Evolutionary conservation across 2,888 invertebrate genomes (phyloP).

Genomic region (Drepana falcataria): DNA sequence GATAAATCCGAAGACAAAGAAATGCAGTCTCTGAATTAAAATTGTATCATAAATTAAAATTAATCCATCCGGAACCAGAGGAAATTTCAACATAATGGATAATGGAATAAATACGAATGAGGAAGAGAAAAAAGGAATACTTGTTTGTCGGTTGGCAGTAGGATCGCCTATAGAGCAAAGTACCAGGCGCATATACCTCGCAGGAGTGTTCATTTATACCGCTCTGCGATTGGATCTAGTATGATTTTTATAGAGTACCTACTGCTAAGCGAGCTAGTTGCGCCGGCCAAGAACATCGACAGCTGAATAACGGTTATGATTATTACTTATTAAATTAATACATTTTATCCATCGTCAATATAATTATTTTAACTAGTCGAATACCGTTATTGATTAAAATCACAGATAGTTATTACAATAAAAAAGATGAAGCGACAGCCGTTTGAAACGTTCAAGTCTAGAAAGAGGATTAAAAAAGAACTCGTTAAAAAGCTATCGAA

Average conservation of each 20-base stretch:
- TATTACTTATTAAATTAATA: constrained; percentile 42
- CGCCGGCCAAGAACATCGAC: constrained; percentile 21
- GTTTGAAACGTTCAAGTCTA: constrained; percentile 19
- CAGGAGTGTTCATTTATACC: constrained; percentile 63
- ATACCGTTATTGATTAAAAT: constrained; percentile 38
- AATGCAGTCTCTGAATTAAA: constrained; percentile 28
- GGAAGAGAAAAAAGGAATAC: constrained; percentile 41
- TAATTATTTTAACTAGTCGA: constrained; percentile 36
- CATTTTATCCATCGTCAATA: constrained; percentile 32
- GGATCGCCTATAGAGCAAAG: constrained; percentile 25
- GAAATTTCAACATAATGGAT: constrained; percentile 60
- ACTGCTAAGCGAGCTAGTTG: constrained; percentile 39
- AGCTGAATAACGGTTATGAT: constrained; percentile 31
- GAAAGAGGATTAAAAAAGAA: constrained; percentile 30
- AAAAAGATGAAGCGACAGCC: constrained; percentile 20
- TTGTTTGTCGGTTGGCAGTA: too few relatives aligned
- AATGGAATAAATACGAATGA: constrained; percentile 55
- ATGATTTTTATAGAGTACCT: constrained; percentile 62
- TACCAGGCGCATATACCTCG: constrained; percentile 61
- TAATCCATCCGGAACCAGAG: constrained; percentile 67
- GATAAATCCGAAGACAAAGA: constrained; percentile 19
- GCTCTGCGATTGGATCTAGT: constrained; percentile 65
- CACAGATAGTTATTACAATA: constrained; percentile 21
- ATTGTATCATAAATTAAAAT: constrained; percentile 60
- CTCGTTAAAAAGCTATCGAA: constrained; percentile 31